Percentiles rank a stretch among this genome's conserved stretches.
phyloP scores from a whole-genome alignment of 2,888 invertebrate genomes.

The Melanostoma scalare region DNA sequence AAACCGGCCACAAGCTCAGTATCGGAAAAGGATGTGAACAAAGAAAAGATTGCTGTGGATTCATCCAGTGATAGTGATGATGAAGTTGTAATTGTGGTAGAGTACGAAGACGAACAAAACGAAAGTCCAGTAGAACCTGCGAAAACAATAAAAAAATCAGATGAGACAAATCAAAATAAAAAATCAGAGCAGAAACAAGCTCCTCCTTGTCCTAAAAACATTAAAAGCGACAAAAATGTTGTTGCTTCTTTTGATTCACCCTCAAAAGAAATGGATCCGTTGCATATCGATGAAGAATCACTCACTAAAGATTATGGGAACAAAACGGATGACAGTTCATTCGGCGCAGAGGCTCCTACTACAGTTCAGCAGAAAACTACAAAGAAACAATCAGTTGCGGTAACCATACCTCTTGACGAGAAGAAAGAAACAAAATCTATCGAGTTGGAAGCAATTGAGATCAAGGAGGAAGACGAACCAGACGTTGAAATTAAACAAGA shows the following conservation, averaged over 20 bases:
- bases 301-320: not conserved
- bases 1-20: no score
- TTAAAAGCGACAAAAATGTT: not conserved
- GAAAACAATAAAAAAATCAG: not conserved
- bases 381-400: not conserved
- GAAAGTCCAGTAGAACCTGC: constrained; percentile 25
- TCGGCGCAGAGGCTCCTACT: not conserved
- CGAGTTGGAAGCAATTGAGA: constrained; percentile 34
- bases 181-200: not conserved
- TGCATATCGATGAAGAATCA: not conserved
- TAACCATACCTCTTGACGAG: not conserved
- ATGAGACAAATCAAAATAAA: not conserved
- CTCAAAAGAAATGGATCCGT: constrained; percentile 13
- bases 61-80: constrained; percentile 1
- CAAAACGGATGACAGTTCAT: not conserved
- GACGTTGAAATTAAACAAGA: constrained; percentile 5
- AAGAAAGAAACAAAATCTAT: not conserved
- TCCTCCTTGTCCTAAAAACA: not conserved
- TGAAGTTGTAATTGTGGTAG: constrained; percentile 62
- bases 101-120: constrained; percentile 26
- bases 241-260: constrained; percentile 3
- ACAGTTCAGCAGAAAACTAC: not conserved
- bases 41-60: no score
- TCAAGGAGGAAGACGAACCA: constrained; percentile 40
- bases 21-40: no score